Evolutionary conservation across 2,113 vertebrate genomes (phyloP).

Genomic region (Ornithorhynchus anatinus): DNA sequence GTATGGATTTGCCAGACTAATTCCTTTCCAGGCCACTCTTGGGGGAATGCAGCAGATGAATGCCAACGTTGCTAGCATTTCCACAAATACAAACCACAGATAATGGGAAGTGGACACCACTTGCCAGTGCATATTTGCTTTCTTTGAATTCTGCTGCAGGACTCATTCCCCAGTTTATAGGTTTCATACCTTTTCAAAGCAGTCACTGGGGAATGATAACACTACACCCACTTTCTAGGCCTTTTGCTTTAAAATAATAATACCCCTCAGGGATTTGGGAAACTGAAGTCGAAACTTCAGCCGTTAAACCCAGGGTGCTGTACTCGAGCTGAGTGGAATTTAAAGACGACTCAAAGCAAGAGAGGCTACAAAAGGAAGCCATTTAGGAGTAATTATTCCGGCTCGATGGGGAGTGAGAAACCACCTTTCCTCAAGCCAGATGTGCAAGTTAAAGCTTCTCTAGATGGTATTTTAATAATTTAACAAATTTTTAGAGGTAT

Average conservation of each 20-base stretch:
- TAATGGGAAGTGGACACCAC: not conserved
- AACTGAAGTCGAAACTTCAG: conserved; percentile 12
- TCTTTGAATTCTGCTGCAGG: conserved; percentile 22
- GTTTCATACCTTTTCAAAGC: conserved; percentile 28
- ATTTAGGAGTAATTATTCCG: not conserved
- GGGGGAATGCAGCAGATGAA: not conserved
- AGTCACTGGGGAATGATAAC: conserved; percentile 1
- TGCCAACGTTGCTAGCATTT: conserved; percentile 1
- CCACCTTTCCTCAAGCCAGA: conserved; percentile 10
- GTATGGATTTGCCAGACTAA: not conserved
- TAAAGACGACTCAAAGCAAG: not conserved
- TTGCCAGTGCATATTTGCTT: conserved; percentile 41
- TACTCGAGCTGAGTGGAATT: not conserved
- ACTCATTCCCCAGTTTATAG: conserved; percentile 25
- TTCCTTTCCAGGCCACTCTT: not conserved
- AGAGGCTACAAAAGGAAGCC: not conserved
- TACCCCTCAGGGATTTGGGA: not conserved
- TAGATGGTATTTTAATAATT: not conserved
- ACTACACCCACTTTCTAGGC: not conserved
- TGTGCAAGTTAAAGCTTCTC: conserved; percentile 34
- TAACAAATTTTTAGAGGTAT: too few relatives aligned
- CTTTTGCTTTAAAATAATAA: not conserved
- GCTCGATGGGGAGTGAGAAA: conserved; percentile 5
- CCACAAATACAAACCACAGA: conserved; percentile 17
- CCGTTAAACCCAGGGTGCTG: too few relatives aligned